A percentile compares a stretch with the other conserved stretches of the same genome.
Conservation (phyloP, 1,140 invertebrate genomes). For the Anastatus disparis region DNA sequence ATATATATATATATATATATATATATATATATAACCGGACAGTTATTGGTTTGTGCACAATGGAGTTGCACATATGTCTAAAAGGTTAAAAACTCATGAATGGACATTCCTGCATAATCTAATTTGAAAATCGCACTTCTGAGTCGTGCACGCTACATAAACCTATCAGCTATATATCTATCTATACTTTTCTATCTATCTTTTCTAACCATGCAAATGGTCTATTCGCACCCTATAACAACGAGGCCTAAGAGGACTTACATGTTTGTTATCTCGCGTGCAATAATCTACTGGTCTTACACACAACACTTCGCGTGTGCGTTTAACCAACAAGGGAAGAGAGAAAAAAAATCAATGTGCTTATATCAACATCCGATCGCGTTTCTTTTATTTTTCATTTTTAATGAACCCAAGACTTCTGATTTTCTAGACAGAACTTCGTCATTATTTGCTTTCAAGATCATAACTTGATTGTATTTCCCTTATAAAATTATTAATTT, state of each 20-base stretch:
- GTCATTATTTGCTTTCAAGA: too few species aligned
- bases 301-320: slow-evolving; percentile 42
- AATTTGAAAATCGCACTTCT: slow-evolving; percentile 49
- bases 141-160: slow-evolving; percentile 48
- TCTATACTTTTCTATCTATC: neutral
- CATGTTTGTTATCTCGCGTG: slow-evolving; percentile 19
- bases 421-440: too few species aligned
- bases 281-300: slow-evolving; percentile 22
- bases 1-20: too few species aligned
- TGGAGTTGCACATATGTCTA: neutral
- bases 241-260: neutral
- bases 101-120: slow-evolving; percentile 52
- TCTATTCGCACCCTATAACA: slow-evolving; percentile 45
- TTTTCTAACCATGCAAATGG: slow-evolving; percentile 48
- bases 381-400: neutral
- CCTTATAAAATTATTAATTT: too few species aligned
- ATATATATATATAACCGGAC: neutral
- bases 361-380: slow-evolving; percentile 14
- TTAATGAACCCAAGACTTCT: too few species aligned
- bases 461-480: too few species aligned
- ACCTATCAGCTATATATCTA: slow-evolving; percentile 48
- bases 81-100: slow-evolving; percentile 37
- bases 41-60: slow-evolving; percentile 12
- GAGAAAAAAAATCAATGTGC: slow-evolving; percentile 31
- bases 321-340: neutral